Conservation (phyloP, 2,797 vertebrate species). For the Myotis pilosus region DNA sequence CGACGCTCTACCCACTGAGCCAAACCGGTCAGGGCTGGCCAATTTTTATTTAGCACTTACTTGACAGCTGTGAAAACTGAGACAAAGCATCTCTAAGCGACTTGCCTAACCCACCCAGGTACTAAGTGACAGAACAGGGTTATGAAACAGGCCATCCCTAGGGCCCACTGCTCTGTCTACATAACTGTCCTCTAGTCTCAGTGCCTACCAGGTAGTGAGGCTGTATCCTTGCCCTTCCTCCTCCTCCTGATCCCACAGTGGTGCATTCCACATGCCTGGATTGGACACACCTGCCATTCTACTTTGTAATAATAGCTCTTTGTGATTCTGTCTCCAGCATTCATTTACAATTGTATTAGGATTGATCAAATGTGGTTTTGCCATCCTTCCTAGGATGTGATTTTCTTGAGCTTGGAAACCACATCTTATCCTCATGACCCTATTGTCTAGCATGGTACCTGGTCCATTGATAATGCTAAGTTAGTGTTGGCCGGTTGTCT, state of each 20-base stretch:
- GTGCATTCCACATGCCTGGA: rapidly evolving
- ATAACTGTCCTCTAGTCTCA: not conserved
- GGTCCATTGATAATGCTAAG: not conserved
- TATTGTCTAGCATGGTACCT: not conserved
- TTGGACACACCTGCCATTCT: not conserved
- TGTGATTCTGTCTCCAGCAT: not conserved
- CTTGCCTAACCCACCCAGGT: not conserved
- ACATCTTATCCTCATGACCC: not conserved
- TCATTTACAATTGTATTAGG: not conserved
- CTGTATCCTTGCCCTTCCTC: rapidly evolving
- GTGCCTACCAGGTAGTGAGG: not conserved
- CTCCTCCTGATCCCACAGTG: not conserved
- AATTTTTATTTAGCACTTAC: not conserved
- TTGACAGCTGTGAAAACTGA: not conserved
- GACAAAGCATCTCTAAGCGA: not conserved
- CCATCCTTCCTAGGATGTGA: not conserved
- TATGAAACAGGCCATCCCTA: not conserved
- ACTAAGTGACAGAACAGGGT: not conserved
- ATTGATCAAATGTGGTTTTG: not conserved
- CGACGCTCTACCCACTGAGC: too few species aligned
- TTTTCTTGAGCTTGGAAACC: not conserved
- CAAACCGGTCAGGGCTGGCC: too few species aligned
- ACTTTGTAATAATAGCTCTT: not conserved
- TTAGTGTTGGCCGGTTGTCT: not conserved
- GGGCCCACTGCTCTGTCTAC: not conserved